Base-by-base conservation (phyloP, 1,140 invertebrate genomes). In the Agraylea sexmaculata region DNA sequence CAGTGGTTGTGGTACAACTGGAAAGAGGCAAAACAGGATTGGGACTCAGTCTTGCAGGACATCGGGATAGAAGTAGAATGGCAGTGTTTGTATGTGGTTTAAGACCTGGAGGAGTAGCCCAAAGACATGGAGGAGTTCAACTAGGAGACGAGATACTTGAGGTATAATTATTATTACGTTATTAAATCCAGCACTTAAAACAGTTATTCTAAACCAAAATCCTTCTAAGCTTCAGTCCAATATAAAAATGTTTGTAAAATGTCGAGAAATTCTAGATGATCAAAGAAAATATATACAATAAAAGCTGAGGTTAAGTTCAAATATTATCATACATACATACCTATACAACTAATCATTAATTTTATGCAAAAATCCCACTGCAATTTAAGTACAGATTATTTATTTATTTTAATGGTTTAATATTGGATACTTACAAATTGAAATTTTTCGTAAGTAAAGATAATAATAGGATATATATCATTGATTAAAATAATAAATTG, bases 131-230 rank as follows among this genome's bases (percentile, higher is more conserved):
- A 3, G 69, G 79, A 5, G 74, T 99, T 2, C 70, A 79, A 54
- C 77, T 95, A 19, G 94, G 93, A 1, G 95, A 99, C 59, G 92
- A 98, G 62, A 83, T 99, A 46, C 66, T 97, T 8, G 92, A 97
- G 74, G 89, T 92, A 56, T 54, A 16, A 2, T 15, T 37, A 6
- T 16, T 17, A 4, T n/a, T n/a, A n/a, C n/a, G n/a, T n/a, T n/a
- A n/a, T n/a, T n/a, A n/a, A n/a, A 57, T 56, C 22, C 11, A 29
- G n/a, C n/a, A n/a, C n/a, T n/a, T n/a, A n/a, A n/a, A n/a, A n/a
- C n/a, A n/a, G n/a, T n/a, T n/a, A n/a, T n/a, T n/a, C n/a, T n/a
- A n/a, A n/a, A n/a, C n/a, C n/a, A n/a, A n/a, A n/a, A n/a, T n/a
- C n/a, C n/a, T n/a, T n/a, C n/a, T n/a, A n/a, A n/a, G n/a, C n/a